phyloP scores from a whole-genome alignment of 2,113 vertebrate genomes.

The Muntiacus muntjak region DNA sequence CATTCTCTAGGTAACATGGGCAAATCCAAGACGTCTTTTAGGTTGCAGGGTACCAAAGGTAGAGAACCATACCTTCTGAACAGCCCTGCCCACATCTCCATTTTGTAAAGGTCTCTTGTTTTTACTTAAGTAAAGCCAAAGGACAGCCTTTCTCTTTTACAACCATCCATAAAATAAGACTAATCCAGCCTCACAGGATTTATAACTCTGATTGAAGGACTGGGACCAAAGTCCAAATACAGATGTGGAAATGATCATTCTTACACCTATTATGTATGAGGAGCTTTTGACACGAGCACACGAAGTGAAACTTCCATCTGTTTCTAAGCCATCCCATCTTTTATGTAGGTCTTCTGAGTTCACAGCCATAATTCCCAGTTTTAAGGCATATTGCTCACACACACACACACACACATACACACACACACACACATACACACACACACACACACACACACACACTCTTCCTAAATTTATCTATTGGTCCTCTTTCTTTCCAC shows the following conservation, averaged over 20 bases:
- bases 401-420: not conserved
- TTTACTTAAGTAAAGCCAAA: not conserved
- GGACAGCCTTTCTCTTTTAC: conserved; percentile 42
- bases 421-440: not conserved
- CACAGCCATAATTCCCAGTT: not conserved
- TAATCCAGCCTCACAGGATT: conserved; percentile 36
- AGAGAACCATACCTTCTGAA: not conserved
- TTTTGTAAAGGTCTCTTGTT: not conserved
- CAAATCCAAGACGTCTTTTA: not conserved
- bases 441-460: not conserved
- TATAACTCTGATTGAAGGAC: conserved; percentile 41
- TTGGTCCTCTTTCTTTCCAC: not conserved
- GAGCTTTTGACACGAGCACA: not conserved
- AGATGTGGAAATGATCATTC: conserved; percentile 39
- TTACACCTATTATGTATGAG: not conserved
- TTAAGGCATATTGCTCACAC: not conserved
- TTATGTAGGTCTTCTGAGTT: not conserved
- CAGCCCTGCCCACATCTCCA: not conserved
- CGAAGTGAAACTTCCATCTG: not conserved
- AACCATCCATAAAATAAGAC: conserved; percentile 32
- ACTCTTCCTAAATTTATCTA: not conserved
- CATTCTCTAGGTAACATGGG: not conserved
- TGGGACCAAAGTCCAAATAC: conserved; percentile 49
- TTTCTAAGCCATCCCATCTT: not conserved
- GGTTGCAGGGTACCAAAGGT: not conserved